A percentile compares a stretch with the other conserved stretches of the same genome.
phyloP scores from a whole-genome alignment of 2,113 vertebrate species.

The Calyptomena viridis region DNA sequence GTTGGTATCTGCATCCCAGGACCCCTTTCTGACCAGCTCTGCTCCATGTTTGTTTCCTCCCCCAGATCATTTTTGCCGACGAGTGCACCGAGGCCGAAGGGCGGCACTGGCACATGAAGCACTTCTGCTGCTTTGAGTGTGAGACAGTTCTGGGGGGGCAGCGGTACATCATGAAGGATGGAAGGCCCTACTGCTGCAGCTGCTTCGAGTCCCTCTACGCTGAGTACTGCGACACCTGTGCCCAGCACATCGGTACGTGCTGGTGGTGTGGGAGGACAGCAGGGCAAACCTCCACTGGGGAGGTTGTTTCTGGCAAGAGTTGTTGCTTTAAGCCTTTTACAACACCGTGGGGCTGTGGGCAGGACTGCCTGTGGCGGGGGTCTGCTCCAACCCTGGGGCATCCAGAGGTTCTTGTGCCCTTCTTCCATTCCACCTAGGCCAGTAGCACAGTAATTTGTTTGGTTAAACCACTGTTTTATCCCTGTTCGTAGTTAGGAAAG shows the following conservation, averaged over 20 bases:
- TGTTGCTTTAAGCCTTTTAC: not conserved
- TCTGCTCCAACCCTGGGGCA: not conserved
- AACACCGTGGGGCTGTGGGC: not conserved
- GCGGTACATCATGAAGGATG: conserved; percentile 99
- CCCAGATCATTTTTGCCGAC: conserved; percentile 95
- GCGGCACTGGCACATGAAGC: conserved; percentile 99
- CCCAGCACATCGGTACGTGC: conserved; percentile 92
- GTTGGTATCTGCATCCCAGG: accelerated
- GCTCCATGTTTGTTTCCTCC: not conserved
- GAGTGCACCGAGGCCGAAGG: conserved; percentile 98
- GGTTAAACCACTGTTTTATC: not conserved
- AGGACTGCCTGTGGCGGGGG: not conserved
- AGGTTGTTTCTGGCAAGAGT: not conserved
- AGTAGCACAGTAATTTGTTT: not conserved
- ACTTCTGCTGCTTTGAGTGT: conserved; percentile 98
- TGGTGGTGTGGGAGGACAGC: accelerated
- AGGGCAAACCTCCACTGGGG: not conserved
- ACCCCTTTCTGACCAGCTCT: not conserved
- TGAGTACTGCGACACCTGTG: conserved; percentile 95
- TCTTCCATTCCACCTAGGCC: not conserved
- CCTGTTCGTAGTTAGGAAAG: not conserved
- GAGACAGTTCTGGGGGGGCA: conserved; percentile 94
- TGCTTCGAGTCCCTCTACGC: conserved; percentile 97
- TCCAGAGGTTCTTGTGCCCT: not conserved
- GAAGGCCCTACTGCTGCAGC: conserved; percentile 94